Percentiles rank a stretch among this genome's conserved stretches.
These are phyloP conservation scores for Cygnus olor DNA, from an alignment of 2,797 vertebrate genomes.

Conservation along the genomic window DNA sequence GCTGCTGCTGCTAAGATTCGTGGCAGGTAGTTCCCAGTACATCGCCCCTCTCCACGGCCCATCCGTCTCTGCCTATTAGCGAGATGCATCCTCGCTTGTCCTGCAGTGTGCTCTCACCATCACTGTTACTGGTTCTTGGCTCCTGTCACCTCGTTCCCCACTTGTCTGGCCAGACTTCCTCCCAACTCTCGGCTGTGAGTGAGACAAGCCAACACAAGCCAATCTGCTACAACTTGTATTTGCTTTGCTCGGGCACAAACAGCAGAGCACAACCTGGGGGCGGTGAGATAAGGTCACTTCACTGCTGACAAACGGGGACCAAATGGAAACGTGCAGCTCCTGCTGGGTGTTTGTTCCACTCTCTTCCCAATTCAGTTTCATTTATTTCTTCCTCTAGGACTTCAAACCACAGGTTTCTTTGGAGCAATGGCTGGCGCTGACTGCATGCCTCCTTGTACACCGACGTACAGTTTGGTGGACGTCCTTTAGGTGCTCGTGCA, in stretches of 20 bases:
- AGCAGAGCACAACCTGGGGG: neutral
- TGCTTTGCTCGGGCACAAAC: neutral
- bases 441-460: neutral
- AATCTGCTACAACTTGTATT: neutral
- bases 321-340: neutral
- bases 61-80: neutral
- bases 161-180: neutral
- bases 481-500: neutral
- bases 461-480: neutral
- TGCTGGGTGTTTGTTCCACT: neutral
- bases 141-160: neutral
- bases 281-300: neutral
- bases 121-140: neutral
- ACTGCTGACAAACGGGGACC: neutral
- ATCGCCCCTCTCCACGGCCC: neutral
- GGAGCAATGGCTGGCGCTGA: fast-evolving
- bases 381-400: neutral
- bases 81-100: neutral
- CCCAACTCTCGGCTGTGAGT: neutral
- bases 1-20: neutral
- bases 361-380: neutral
- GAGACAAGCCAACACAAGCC: neutral
- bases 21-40: neutral
- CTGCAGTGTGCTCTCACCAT: fast-evolving
- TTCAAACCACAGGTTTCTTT: neutral